Evolutionary conservation across 2,888 invertebrate species (phyloP).

Genomic region (Neoitamus cyanurus): DNA sequence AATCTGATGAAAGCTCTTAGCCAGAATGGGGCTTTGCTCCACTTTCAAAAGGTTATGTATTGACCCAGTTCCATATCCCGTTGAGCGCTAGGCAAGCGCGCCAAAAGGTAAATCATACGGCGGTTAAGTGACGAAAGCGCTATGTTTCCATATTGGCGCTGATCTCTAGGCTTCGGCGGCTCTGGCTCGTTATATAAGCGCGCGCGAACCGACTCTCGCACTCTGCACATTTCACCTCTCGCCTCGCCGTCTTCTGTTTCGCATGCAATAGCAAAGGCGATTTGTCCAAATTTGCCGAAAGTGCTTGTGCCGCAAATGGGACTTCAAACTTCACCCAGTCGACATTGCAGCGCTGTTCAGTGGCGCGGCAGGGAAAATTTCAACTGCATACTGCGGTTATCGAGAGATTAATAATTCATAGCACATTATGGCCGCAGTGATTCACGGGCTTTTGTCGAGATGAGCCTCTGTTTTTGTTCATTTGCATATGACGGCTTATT

Average conservation of each 20-base stretch:
- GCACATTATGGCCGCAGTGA: not conserved
- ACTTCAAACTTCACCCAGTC: not conserved
- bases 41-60: not conserved
- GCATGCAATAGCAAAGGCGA: not conserved
- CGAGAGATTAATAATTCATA: not conserved
- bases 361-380: not conserved
- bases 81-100: not conserved
- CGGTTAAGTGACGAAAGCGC: not conserved
- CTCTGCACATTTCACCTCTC: not conserved
- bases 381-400: not conserved
- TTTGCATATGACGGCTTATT: not conserved
- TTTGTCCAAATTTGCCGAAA: not conserved
- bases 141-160: not conserved
- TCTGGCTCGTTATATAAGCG: not conserved
- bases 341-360: not conserved
- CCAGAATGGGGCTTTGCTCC: slow-evolving; percentile 5
- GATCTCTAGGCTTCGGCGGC: not conserved
- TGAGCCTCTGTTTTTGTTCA: not conserved
- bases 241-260: not conserved
- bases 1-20: not conserved
- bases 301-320: not conserved
- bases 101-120: slow-evolving; percentile 1
- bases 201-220: not conserved
- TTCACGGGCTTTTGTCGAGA: not conserved
- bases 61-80: slow-evolving; percentile 5